Base-by-base conservation (phyloP, 2,888 invertebrate genomes). In the Spicauda simplicius region DNA sequence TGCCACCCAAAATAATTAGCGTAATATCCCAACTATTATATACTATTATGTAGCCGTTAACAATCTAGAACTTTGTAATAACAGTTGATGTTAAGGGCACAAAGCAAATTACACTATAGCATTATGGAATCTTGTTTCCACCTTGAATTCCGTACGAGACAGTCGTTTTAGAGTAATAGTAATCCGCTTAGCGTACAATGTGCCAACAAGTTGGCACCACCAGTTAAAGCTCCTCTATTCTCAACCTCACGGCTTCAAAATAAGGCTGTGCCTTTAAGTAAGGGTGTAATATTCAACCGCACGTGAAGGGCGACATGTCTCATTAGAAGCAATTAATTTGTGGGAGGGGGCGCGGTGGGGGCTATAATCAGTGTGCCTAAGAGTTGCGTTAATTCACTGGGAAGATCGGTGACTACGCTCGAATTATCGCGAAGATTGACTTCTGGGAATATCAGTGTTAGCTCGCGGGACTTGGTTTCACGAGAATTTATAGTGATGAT, bases 261-360 rank as follows among this genome's bases (percentile, higher is more conserved):
- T 70, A 67, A 50, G 30, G 55, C 33, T 50, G 12, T 20, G 0
- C 33, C 14, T 64, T 7, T 8, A 50, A 52, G 33, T 37, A 16
- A 6, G 6, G 5, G 57, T 53, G 64, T 53, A 16, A 71, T 70
- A 62, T 56, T 63, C 30, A 64, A 64, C 69, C 37, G 48, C 52
- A 56, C 14, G 56, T 48, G n/a, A 30, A 72, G 74, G 73, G 76
- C 76, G 77, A 79, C 80, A 79, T 75, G 83, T 84, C 84, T 85
- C 85, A 86, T 88, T 86, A 87, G 82, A 82, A 75, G 78, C 82
- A 83, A 87, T 88, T 86, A 86, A 84, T 85, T 86, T 83, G 81
- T 77, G 77, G 80, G 73, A 73, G 68, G 75, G 76, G 72, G 69
- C 74, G 70, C 69, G 63, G 53, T 68, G 66, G 72, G 68, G 69